Evolutionary conservation across 2,888 invertebrate genomes (phyloP).

Genomic region (Tetragonisca angustula): DNA sequence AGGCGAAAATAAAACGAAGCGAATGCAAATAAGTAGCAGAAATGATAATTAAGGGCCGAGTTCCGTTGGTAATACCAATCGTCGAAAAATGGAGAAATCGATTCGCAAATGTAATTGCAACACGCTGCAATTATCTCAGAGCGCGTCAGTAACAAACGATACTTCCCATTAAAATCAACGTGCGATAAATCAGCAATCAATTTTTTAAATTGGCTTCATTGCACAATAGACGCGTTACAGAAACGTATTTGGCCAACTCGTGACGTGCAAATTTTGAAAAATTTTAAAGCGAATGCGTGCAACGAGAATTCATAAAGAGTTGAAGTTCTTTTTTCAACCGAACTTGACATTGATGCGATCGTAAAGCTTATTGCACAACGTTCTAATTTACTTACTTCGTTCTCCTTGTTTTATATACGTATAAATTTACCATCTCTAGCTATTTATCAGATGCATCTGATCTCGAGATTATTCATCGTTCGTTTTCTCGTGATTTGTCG

Average conservation of each 20-base stretch:
- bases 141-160: conserved; percentile 38
- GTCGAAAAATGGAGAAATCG: conserved; percentile 14
- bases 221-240: not conserved
- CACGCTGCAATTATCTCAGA: conserved; percentile 39
- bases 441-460: conserved; percentile 25
- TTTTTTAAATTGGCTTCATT: not conserved
- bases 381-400: conserved; percentile 9
- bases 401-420: not conserved
- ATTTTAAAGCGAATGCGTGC: not conserved
- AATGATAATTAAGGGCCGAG: conserved; percentile 21
- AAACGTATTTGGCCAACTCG: not conserved
- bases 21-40: conserved; percentile 21
- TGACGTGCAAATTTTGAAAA: not conserved
- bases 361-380: conserved; percentile 1
- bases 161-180: conserved; percentile 8
- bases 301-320: not conserved
- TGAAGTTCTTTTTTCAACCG: no score
- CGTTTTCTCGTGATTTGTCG: conserved; percentile 13
- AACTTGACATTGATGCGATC: conserved; percentile 2
- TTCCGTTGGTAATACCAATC: conserved; percentile 2
- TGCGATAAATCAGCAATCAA: not conserved
- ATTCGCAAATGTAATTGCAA: conserved; percentile 22
- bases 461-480: conserved; percentile 35
- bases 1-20: not conserved
- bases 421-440: conserved; percentile 4